Conservation (phyloP, 2,888 invertebrate genomes). For the Cylloceria caligata region DNA sequence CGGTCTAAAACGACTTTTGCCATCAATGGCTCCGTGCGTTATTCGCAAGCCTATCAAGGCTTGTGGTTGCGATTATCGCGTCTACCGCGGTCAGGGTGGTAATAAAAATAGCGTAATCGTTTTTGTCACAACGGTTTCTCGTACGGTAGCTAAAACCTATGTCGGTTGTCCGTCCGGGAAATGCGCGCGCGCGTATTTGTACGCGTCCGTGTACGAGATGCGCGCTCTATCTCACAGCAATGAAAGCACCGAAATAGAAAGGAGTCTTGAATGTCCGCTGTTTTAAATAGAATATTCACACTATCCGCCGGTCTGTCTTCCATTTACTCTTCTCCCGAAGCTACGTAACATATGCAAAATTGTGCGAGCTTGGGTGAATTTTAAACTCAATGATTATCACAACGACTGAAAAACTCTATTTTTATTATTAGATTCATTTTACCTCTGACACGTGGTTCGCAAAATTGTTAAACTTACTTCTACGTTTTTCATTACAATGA, state of each 20-base stretch:
- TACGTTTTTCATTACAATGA: background rate
- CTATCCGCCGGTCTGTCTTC: constrained; percentile 17
- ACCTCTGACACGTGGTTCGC: background rate
- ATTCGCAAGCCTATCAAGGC: constrained; percentile 1
- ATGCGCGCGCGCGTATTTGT: constrained; percentile 4
- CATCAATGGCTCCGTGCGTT: constrained; percentile 3
- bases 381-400: background rate
- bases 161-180: background rate
- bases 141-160: background rate
- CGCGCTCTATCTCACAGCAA: constrained; percentile 33
- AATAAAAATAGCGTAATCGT: constrained; percentile 44
- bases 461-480: background rate
- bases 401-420: background rate
- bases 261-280: constrained; percentile 58
- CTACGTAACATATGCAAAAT: constrained; percentile 4
- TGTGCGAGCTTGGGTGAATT: background rate
- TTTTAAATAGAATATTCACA: constrained; percentile 59
- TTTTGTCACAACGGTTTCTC: constrained; percentile 23
- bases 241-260: constrained; percentile 60
- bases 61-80: constrained; percentile 23
- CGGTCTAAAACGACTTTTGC: background rate
- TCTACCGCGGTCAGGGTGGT: background rate
- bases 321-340: background rate
- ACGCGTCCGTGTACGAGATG: constrained; percentile 12
- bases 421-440: too few relatives aligned